These are phyloP conservation scores for Drosophila lacertosa DNA, from an alignment of 1,140 invertebrate genomes.

Conservation along the genomic window DNA sequence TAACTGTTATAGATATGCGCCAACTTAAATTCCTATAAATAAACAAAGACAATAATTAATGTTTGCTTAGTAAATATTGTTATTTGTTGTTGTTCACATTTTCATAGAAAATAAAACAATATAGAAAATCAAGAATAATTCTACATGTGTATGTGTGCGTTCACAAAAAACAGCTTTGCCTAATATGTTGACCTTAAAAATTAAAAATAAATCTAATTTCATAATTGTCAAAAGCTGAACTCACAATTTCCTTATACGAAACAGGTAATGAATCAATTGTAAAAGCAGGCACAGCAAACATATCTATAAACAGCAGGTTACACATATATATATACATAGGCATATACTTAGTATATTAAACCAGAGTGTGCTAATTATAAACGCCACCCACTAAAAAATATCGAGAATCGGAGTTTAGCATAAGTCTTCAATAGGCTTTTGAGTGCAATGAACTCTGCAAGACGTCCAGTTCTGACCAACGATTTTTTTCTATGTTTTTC, in stretches of 20 bases:
- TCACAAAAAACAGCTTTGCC: too few species aligned
- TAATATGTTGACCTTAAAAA: conserved; percentile 21
- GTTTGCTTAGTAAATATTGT: neutral
- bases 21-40: too few species aligned
- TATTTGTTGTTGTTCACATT: conserved; percentile 4
- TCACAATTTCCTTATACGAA: conserved; percentile 22
- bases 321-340: neutral
- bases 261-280: conserved; percentile 10
- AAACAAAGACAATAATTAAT: neutral
- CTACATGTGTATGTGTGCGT: neutral
- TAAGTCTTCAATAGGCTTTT: conserved; percentile 12
- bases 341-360: neutral
- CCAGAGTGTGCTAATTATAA: neutral
- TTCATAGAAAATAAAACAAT: neutral
- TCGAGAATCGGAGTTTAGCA: neutral
- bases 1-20: too few species aligned
- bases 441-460: conserved; percentile 28
- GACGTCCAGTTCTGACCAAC: neutral
- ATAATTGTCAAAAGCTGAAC: conserved; percentile 10
- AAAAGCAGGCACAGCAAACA: conserved; percentile 1
- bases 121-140: conserved; percentile 18
- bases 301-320: neutral
- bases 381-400: neutral
- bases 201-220: too few species aligned
- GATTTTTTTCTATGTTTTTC: conserved; percentile 18